These are phyloP conservation scores for Tholera decimalis DNA, from an alignment of 2,888 invertebrate species.

Conservation along the genomic window DNA sequence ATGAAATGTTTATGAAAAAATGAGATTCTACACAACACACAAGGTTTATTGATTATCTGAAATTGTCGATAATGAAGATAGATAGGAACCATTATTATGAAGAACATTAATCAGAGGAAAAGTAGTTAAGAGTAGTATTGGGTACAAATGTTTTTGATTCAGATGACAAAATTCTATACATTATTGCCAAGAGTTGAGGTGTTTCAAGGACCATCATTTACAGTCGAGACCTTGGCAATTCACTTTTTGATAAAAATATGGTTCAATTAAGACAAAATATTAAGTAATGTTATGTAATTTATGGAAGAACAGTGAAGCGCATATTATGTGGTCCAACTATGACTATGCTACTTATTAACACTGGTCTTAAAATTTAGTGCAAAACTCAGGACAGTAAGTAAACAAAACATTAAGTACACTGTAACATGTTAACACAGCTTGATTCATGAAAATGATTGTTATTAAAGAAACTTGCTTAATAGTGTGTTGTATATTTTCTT, in stretches of 20 bases:
- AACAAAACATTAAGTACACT: slow-evolving; percentile 73
- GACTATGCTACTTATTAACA: slow-evolving; percentile 66
- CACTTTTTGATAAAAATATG: not conserved
- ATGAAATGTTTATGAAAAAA: slow-evolving; percentile 15
- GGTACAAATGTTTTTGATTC: not conserved
- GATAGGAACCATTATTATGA: slow-evolving; percentile 26
- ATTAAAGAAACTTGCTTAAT: slow-evolving; percentile 29
- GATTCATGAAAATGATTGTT: slow-evolving; percentile 37
- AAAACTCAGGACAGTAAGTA: slow-evolving; percentile 63
- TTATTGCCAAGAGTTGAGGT: not conserved
- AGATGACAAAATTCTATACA: not conserved
- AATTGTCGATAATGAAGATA: slow-evolving; percentile 6
- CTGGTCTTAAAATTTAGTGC: slow-evolving; percentile 72
- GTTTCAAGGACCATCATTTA: slow-evolving; percentile 10
- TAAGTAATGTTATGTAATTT: slow-evolving; percentile 37
- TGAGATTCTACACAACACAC: slow-evolving; percentile 58
- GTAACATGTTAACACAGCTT: slow-evolving; percentile 51
- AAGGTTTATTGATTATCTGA: slow-evolving; percentile 22
- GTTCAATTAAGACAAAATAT: not conserved
- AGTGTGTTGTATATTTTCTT: slow-evolving; percentile 26
- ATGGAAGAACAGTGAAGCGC: slow-evolving; percentile 62
- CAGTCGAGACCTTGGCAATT: not conserved
- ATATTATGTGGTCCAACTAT: slow-evolving; percentile 64
- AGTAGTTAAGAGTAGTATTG: slow-evolving; percentile 8
- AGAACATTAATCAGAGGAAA: slow-evolving; percentile 11